Percentiles rank a stretch among this genome's conserved stretches.
Evolutionary conservation across 2,113 vertebrate genomes (phyloP).

Genomic region (Passer domesticus): DNA sequence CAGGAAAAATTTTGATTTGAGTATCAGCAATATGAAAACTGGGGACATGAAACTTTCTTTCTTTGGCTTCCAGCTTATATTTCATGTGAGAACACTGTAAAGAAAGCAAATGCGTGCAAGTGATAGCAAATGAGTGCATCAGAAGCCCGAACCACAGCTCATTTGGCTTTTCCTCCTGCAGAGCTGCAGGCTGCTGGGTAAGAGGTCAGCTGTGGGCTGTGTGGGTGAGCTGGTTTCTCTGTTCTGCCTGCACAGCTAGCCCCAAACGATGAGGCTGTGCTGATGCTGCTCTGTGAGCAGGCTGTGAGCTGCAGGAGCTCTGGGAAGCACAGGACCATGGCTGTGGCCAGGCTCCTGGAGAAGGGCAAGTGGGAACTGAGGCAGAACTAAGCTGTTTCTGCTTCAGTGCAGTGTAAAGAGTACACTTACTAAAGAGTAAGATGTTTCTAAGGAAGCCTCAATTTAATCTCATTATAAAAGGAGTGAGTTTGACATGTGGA

Average conservation of each 20-base stretch:
- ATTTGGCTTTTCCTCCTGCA: neutral
- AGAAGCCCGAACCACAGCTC: neutral
- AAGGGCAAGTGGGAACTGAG: slow-evolving; percentile 77
- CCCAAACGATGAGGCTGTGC: slow-evolving; percentile 63
- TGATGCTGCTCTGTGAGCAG: slow-evolving; percentile 75
- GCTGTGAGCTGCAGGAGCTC: slow-evolving; percentile 76
- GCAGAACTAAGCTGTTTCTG: slow-evolving; percentile 66
- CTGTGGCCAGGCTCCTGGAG: slow-evolving; percentile 75
- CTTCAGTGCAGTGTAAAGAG: too few relatives aligned
- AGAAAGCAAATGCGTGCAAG: neutral
- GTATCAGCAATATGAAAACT: neutral
- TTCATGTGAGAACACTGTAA: neutral
- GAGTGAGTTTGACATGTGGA: neutral
- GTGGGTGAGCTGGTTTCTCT: neutral
- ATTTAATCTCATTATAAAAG: neutral
- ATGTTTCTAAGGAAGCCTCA: neutral
- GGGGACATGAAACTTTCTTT: neutral
- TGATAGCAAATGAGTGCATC: rapidly evolving
- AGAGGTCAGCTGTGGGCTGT: neutral
- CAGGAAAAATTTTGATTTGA: neutral
- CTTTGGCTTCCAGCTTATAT: neutral
- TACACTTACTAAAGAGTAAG: neutral
- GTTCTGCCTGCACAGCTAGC: slow-evolving; percentile 41
- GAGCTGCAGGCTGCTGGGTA: neutral
- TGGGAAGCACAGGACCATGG: slow-evolving; percentile 76